Evolutionary conservation across 2,888 invertebrate genomes (phyloP).

Genomic region (Entomobrya proxima): DNA sequence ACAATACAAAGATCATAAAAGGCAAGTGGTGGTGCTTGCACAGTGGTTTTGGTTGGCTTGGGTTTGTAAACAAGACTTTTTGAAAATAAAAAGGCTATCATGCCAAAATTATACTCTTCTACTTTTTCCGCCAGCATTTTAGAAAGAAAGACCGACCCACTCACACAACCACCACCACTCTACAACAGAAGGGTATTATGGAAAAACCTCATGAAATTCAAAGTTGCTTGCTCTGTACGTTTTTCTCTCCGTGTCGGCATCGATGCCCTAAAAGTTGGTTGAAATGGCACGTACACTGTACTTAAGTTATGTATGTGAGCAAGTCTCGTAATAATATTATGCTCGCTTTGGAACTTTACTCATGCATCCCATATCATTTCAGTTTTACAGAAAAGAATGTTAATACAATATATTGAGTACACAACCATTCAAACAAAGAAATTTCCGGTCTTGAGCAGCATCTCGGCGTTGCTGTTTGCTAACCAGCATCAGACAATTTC

Average conservation of each 20-base stretch:
- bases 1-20: constrained; percentile 6
- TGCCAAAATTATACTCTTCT: not conserved
- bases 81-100: not conserved
- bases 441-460: too few species aligned
- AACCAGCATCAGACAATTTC: too few species aligned
- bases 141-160: not conserved
- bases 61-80: constrained; percentile 18
- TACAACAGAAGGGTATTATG: not conserved
- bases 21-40: not conserved
- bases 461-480: too few species aligned
- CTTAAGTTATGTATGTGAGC: not conserved
- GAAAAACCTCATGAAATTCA: constrained; percentile 14
- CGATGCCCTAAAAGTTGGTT: not conserved
- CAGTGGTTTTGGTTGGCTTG: not conserved
- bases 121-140: not conserved
- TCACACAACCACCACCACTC: not conserved
- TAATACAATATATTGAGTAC: too few species aligned
- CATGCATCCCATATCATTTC: too few species aligned
- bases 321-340: too few species aligned
- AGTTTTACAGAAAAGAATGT: too few species aligned
- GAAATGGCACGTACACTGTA: constrained; percentile 5
- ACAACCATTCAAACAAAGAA: too few species aligned
- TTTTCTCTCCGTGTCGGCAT: not conserved
- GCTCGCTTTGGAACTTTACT: too few species aligned
- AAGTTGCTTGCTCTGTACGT: constrained; percentile 3